Percentiles rank a stretch among this genome's conserved stretches.
These are phyloP conservation scores for Pseudococcus viburni DNA, from an alignment of 2,888 invertebrate genomes.

Conservation along the genomic window DNA sequence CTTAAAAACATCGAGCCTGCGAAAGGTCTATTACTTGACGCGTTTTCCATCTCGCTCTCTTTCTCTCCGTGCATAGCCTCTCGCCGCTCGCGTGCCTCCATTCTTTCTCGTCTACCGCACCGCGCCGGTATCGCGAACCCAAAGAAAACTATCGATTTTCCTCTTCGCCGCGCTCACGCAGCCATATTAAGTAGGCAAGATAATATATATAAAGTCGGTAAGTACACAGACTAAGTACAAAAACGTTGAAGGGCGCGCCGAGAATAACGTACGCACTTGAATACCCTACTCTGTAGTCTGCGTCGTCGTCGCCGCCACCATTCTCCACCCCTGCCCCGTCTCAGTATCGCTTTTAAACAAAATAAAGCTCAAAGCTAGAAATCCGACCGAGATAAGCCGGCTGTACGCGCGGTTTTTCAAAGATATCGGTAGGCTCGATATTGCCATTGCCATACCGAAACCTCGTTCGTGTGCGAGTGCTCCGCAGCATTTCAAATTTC, in stretches of 20 bases:
- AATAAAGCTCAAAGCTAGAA: conserved; percentile 6
- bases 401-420: background rate
- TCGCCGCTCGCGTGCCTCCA: conserved; percentile 14
- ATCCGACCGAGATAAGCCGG: background rate
- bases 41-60: conserved; percentile 26
- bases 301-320: background rate
- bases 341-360: background rate
- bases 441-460: background rate
- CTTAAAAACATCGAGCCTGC: conserved; percentile 58
- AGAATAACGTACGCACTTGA: conserved; percentile 51
- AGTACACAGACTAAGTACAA: conserved; percentile 60
- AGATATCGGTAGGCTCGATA: conserved; percentile 12
- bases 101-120: background rate
- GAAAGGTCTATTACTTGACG: conserved; percentile 58
- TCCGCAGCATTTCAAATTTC: background rate
- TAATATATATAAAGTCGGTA: conserved; percentile 64
- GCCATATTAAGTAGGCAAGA: conserved; percentile 65
- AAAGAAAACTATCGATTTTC: conserved; percentile 63
- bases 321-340: background rate
- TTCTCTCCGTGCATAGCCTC: background rate
- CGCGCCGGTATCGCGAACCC: conserved; percentile 32
- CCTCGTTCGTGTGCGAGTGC: background rate
- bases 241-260: conserved; percentile 48
- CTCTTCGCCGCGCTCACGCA: background rate
- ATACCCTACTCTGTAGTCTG: conserved; percentile 10